These are phyloP conservation scores for Notolabrus celidotus DNA, from an alignment of 2,797 vertebrate genomes.

Conservation along the genomic window DNA sequence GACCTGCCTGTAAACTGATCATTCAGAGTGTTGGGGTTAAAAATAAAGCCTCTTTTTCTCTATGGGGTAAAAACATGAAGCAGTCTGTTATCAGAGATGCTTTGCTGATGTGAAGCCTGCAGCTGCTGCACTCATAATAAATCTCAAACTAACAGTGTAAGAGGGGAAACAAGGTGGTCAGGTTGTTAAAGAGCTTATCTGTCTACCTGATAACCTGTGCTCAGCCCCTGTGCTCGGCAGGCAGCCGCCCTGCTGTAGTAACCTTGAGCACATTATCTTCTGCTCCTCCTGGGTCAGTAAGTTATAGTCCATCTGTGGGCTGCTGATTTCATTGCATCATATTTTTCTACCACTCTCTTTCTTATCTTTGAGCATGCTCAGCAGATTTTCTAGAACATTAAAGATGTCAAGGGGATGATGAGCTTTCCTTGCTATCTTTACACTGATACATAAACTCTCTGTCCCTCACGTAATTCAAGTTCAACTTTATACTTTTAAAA, in stretches of 20 bases:
- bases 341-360: not conserved
- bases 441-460: not conserved
- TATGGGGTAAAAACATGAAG: not conserved
- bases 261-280: constrained; percentile 12
- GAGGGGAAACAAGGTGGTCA: not conserved
- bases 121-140: not conserved
- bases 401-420: not conserved
- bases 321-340: not conserved
- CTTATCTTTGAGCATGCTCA: not conserved
- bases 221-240: constrained; percentile 22
- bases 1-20: too few relatives aligned
- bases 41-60: too few relatives aligned
- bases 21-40: too few relatives aligned
- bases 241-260: constrained; percentile 5
- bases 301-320: not conserved
- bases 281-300: not conserved
- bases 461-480: not conserved
- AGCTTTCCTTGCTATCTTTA: not conserved
- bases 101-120: not conserved
- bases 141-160: constrained; percentile 10
- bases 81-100: not conserved
- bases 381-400: not conserved
- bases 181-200: constrained; percentile 18
- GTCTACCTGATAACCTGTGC: constrained; percentile 20
- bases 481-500: too few relatives aligned